These are phyloP conservation scores for Arbacia lixula DNA, from an alignment of 53 echinoderm and acorn worm species.

Conservation along the genomic window DNA sequence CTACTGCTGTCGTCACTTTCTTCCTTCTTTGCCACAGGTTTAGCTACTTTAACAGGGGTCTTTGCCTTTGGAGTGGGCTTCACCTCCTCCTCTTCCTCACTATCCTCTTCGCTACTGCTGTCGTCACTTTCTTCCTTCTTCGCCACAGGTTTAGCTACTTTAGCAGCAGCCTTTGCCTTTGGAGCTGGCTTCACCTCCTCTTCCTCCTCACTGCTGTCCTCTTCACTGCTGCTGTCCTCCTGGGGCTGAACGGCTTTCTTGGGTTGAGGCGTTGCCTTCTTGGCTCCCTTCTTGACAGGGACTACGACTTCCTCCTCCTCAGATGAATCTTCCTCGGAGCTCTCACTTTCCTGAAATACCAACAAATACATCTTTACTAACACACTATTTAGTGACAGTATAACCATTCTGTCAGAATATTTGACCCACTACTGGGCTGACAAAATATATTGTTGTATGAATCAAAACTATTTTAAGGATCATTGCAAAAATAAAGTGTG, in stretches of 20 bases:
- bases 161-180: slow-evolving; percentile 23
- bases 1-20: no score
- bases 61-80: neutral
- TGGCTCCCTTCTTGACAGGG: slow-evolving; percentile 38
- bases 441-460: no score
- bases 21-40: no score
- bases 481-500: no score
- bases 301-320: slow-evolving; percentile 32
- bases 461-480: no score
- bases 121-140: neutral
- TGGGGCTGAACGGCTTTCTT: slow-evolving; percentile 54
- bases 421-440: no score
- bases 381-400: no score
- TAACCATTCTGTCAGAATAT: no score
- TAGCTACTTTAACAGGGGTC: no score
- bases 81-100: slow-evolving; percentile 20
- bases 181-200: slow-evolving; percentile 33
- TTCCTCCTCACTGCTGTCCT: slow-evolving; percentile 37
- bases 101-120: slow-evolving; percentile 8
- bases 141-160: neutral
- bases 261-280: neutral
- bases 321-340: slow-evolving; percentile 1
- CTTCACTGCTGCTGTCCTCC: slow-evolving; percentile 31
- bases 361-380: no score
- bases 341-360: no score